Conservation (phyloP, 2,113 vertebrate species). For the Pycnonotus jocosus region DNA sequence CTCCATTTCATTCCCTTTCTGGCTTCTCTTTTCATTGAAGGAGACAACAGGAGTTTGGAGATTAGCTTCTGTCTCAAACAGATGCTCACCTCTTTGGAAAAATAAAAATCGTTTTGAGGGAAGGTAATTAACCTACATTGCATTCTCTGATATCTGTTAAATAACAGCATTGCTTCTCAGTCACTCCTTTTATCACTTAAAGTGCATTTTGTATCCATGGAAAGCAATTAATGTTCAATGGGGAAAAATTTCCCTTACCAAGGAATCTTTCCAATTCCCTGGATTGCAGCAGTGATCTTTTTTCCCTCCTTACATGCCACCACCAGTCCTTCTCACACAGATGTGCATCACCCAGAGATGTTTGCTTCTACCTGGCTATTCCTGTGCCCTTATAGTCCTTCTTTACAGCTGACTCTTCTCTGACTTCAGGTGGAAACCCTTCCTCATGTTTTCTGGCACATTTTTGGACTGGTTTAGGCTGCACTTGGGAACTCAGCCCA, state of each 20-base stretch:
- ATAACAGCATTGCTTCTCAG: neutral
- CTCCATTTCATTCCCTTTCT: neutral
- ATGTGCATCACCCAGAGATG: neutral
- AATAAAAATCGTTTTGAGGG: neutral
- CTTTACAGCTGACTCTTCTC: neutral
- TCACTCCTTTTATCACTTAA: neutral
- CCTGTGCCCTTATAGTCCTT: neutral
- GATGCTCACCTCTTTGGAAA: neutral
- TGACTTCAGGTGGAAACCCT: neutral
- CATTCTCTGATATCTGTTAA: neutral
- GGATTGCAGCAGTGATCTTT: fast-evolving
- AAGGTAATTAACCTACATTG: neutral
- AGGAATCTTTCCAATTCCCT: neutral
- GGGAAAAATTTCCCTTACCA: neutral
- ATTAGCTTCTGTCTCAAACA: neutral
- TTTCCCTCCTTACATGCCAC: neutral
- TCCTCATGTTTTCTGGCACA: neutral
- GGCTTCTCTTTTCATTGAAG: neutral
- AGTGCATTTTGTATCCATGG: neutral
- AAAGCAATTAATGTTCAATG: neutral
- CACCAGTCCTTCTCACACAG: neutral
- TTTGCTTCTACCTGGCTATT: neutral
- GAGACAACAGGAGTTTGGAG: neutral
- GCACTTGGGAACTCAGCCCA: neutral
- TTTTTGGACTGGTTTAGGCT: neutral